Evolutionary conservation across 2,797 vertebrate genomes (phyloP).

Genomic region (Anguilla marmorata): DNA sequence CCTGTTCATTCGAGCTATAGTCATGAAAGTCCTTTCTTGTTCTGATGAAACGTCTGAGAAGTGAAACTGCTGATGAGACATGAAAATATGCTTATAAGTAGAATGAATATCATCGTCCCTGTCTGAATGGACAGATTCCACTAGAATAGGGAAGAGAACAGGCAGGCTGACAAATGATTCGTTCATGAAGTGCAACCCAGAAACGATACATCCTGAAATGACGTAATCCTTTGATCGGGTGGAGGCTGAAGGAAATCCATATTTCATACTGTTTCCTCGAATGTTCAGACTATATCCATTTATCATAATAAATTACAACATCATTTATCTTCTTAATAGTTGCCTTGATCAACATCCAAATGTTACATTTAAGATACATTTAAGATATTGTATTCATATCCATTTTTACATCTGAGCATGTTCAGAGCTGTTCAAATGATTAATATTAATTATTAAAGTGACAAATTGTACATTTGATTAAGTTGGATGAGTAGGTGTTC

Average conservation of each 20-base stretch:
- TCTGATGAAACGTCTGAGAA: neutral
- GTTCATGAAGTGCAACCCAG: neutral
- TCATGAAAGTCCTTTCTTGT: neutral
- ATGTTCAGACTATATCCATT: neutral
- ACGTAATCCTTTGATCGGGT: neutral
- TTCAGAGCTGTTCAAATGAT: neutral
- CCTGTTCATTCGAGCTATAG: neutral
- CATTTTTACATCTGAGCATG: neutral
- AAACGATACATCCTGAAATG: neutral
- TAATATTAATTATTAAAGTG: neutral
- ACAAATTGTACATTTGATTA: neutral
- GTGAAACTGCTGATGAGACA: slow-evolving; percentile 4
- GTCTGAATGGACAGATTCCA: neutral
- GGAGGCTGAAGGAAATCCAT: neutral
- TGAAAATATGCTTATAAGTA: neutral
- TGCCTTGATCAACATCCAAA: neutral
- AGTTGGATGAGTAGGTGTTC: neutral
- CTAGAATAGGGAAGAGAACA: neutral
- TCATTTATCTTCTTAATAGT: neutral
- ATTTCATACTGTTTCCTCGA: neutral
- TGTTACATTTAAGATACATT: neutral
- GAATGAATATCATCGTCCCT: neutral
- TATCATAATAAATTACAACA: neutral
- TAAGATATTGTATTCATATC: neutral
- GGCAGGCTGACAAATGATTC: neutral